phyloP scores from a whole-genome alignment of 2,797 vertebrate species.

The Sebastes reedi region DNA sequence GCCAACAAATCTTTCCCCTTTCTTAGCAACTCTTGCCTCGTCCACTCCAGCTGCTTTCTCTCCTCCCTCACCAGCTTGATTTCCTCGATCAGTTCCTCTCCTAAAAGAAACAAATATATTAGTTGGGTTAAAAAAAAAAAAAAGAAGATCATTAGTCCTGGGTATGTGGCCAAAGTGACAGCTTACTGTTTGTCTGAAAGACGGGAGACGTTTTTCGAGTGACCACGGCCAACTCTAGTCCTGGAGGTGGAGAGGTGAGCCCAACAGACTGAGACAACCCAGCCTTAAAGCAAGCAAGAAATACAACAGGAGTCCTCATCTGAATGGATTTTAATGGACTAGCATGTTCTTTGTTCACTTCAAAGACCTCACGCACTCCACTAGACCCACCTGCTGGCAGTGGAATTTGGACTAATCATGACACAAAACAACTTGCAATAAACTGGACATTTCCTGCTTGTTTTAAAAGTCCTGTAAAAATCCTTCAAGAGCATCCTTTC shows the following conservation, averaged over 20 bases:
- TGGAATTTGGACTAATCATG: slow-evolving; percentile 27
- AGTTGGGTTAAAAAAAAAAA: background rate
- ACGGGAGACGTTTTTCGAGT: slow-evolving; percentile 56
- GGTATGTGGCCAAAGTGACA: background rate
- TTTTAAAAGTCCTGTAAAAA: slow-evolving; percentile 13
- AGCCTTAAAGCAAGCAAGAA: slow-evolving; percentile 53
- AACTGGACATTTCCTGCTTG: slow-evolving; percentile 12
- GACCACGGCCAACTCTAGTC: slow-evolving; percentile 54
- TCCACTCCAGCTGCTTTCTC: slow-evolving; percentile 86
- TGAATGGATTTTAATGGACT: background rate
- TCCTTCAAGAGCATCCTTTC: background rate
- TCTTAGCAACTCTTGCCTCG: slow-evolving; percentile 86
- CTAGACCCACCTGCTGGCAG: slow-evolving; percentile 20
- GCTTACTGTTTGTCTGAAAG: slow-evolving; percentile 83
- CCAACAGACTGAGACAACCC: slow-evolving; percentile 54
- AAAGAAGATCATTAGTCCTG: background rate
- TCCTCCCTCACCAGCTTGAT: slow-evolving; percentile 85
- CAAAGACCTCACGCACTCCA: slow-evolving; percentile 10
- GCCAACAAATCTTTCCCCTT: slow-evolving; percentile 87
- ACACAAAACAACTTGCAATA: slow-evolving; percentile 12
- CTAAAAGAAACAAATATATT: slow-evolving; percentile 63
- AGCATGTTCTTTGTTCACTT: slow-evolving; percentile 15
- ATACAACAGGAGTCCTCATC: background rate
- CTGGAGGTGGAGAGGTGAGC: slow-evolving; percentile 67
- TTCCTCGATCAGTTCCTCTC: slow-evolving; percentile 82